phyloP scores from a whole-genome alignment of 2,113 vertebrate species.

The Capricornis sumatraensis region DNA sequence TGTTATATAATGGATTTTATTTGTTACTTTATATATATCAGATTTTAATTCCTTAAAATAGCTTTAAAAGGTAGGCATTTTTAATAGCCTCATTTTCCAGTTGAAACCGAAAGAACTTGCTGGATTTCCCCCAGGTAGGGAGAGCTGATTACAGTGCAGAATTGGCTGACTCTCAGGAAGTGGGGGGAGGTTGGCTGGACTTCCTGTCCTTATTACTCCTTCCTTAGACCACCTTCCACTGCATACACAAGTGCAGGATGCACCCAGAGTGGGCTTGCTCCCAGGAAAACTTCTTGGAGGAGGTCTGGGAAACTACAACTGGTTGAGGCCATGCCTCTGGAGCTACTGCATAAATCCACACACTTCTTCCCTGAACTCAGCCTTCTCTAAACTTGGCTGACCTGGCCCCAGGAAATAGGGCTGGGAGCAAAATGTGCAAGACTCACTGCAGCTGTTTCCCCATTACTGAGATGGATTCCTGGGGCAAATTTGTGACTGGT shows the following conservation, averaged over 20 bases:
- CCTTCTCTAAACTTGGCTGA: not conserved
- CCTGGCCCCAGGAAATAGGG: not conserved
- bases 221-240: not conserved
- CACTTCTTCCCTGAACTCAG: not conserved
- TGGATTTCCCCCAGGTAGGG: not conserved
- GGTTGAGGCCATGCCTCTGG: not conserved
- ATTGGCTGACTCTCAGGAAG: not conserved
- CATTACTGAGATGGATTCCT: not conserved
- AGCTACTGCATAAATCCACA: not conserved
- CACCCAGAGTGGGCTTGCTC: not conserved
- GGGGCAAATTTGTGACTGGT: not conserved
- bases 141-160: slow-evolving; percentile 9
- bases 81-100: not conserved
- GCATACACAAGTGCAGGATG: not conserved
- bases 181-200: not conserved
- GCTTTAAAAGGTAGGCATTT: not conserved
- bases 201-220: not conserved
- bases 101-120: not conserved
- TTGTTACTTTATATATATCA: slow-evolving; percentile 8
- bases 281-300: not conserved
- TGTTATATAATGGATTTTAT: slow-evolving; percentile 30
- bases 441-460: slow-evolving; percentile 18
- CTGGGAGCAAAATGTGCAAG: not conserved
- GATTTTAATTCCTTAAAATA: slow-evolving; percentile 1
- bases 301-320: not conserved